Conservation (phyloP, 1,140 invertebrate genomes). For the Eubasilissa regina region DNA sequence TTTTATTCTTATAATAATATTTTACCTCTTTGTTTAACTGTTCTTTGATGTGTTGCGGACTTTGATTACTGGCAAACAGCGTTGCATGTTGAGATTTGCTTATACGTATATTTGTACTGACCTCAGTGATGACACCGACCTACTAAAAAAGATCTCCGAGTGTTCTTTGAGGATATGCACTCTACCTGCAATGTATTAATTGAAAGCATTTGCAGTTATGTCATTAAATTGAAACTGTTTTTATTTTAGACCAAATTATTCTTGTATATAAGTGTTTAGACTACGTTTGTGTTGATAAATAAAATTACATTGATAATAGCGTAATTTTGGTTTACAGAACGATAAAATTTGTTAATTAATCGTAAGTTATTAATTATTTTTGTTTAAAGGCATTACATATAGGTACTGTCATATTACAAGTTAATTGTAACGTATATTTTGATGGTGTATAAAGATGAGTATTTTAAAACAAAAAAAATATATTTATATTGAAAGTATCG, state of each 20-base stretch:
- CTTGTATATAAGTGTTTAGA: slow-evolving; percentile 22
- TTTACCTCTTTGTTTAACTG: no score
- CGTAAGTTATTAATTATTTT: slow-evolving; percentile 43
- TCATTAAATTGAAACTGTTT: slow-evolving; percentile 10
- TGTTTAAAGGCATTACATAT: slow-evolving; percentile 15
- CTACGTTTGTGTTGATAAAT: slow-evolving; percentile 13
- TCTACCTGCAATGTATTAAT: slow-evolving; percentile 18
- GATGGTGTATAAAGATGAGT: slow-evolving; percentile 34
- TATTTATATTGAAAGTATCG: slow-evolving; percentile 44
- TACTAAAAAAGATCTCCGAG: slow-evolving; percentile 37
- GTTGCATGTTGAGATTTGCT: no score
- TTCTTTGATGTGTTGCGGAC: no score
- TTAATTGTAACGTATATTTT: background rate
- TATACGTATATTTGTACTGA: no score
- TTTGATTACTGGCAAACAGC: no score
- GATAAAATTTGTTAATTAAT: slow-evolving; percentile 47
- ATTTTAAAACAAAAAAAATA: slow-evolving; percentile 46
- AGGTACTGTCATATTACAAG: background rate
- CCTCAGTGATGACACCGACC: no score
- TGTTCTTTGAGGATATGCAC: slow-evolving; percentile 14
- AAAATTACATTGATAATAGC: slow-evolving; percentile 15
- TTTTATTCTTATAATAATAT: no score
- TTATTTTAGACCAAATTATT: slow-evolving; percentile 40
- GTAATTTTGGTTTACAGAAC: slow-evolving; percentile 42
- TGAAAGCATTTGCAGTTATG: slow-evolving; percentile 36